These are phyloP conservation scores for Paratilapia polleni DNA, from an alignment of 2,113 vertebrate species.

Conservation along the genomic window DNA sequence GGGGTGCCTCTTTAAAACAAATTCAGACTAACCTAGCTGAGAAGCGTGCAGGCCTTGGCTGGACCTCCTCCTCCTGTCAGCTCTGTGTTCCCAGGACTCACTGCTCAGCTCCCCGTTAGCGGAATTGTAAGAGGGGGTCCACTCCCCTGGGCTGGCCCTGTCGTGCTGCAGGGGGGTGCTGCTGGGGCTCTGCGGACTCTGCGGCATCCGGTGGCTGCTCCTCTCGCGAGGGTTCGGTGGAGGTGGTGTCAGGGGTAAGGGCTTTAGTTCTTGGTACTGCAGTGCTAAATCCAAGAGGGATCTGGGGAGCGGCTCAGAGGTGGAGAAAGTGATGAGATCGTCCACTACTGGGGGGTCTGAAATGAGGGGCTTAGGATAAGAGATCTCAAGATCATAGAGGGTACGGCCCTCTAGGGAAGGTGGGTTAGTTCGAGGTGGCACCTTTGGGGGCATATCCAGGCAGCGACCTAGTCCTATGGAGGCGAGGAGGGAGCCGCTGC, in stretches of 20 bases:
- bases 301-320: slow-evolving; percentile 46
- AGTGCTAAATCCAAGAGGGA: slow-evolving; percentile 63
- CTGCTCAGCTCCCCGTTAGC: slow-evolving; percentile 62
- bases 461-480: slow-evolving; percentile 84
- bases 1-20: background rate
- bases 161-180: slow-evolving; percentile 12
- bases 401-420: slow-evolving; percentile 58
- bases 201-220: slow-evolving; percentile 36
- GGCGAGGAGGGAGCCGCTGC: slow-evolving; percentile 82
- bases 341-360: slow-evolving; percentile 71
- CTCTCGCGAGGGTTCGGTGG: slow-evolving; percentile 74
- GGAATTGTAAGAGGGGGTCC: slow-evolving; percentile 24
- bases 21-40: slow-evolving; percentile 73
- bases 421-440: slow-evolving; percentile 72
- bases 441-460: slow-evolving; percentile 70
- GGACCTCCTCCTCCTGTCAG: slow-evolving; percentile 73
- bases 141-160: slow-evolving; percentile 43
- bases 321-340: slow-evolving; percentile 75
- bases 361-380: slow-evolving; percentile 32
- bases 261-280: slow-evolving; percentile 69
- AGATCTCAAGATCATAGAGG: slow-evolving; percentile 59
- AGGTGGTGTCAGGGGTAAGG: slow-evolving; percentile 73
- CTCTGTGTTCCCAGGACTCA: slow-evolving; percentile 47
- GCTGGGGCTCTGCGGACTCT: slow-evolving; percentile 47
- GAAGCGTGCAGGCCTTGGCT: slow-evolving; percentile 72